These are phyloP conservation scores for Yponomeuta cagnagella DNA, from an alignment of 2,888 invertebrate species.

Conservation along the genomic window DNA sequence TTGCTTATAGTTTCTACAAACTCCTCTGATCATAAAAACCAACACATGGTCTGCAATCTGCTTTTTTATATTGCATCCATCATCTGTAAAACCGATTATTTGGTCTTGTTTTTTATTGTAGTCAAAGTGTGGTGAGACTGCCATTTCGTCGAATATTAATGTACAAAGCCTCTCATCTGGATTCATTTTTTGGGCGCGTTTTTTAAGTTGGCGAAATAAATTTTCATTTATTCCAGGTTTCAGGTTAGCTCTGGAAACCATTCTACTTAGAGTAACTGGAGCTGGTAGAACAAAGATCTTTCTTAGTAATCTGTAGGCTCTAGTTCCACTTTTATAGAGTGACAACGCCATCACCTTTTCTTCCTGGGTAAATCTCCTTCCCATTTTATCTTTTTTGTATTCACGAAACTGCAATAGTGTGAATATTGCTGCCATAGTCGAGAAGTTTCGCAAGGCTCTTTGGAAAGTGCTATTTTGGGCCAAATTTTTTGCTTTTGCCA, in stretches of 20 bases:
- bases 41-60: slow-evolving; percentile 21
- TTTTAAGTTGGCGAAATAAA: slow-evolving; percentile 21
- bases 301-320: too few species aligned
- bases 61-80: slow-evolving; percentile 8
- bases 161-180: slow-evolving; percentile 17
- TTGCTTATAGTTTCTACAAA: slow-evolving; percentile 23
- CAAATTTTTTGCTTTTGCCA: slow-evolving; percentile 16
- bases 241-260: slow-evolving; percentile 18
- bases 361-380: slow-evolving; percentile 13
- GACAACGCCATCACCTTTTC: too few species aligned
- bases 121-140: slow-evolving; percentile 18
- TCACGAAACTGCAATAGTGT: slow-evolving; percentile 19
- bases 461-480: slow-evolving; percentile 7
- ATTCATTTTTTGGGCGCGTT: slow-evolving; percentile 15
- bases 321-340: too few species aligned
- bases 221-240: slow-evolving; percentile 23
- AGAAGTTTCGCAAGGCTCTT: slow-evolving; percentile 15
- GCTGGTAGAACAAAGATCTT: too few species aligned
- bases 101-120: slow-evolving; percentile 19
- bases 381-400: slow-evolving; percentile 19
- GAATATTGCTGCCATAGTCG: slow-evolving; percentile 17
- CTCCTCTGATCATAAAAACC: slow-evolving; percentile 23
- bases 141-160: slow-evolving; percentile 18
- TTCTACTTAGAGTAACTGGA: slow-evolving; percentile 19
- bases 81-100: slow-evolving; percentile 18